Base-by-base conservation (phyloP, 2,113 vertebrate species). In the Gavialis gangeticus region DNA sequence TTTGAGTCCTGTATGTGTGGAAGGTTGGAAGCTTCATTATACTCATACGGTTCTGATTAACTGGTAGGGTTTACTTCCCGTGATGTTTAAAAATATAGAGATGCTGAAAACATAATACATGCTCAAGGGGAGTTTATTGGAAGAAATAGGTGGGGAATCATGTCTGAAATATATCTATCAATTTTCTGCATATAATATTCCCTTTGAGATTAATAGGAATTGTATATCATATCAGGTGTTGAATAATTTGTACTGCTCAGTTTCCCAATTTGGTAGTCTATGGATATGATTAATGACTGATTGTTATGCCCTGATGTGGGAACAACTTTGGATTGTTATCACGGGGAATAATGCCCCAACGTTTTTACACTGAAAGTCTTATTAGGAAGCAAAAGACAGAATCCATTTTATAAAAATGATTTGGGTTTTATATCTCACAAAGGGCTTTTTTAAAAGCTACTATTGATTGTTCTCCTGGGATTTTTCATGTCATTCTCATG, bases 1-100 rank as follows among this genome's bases (percentile, higher is more conserved):
- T 91, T 83, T 92, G 73, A 77, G 73, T 59, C 78, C 69, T 88
- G 4, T 91, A 63, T 82, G 87, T 91, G 87, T 19, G 55, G 76
- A 46, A 63, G 25, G 25, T 27, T 63, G 62, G 46, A 63, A 87
- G 83, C 56, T 94, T 58, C 12, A 2, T 59, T 56, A 46, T 18
- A 34, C 37, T 80, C 30, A 37, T 84, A 73, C 37, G 83, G 62
- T 15, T 28, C 10, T 67, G 55, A 82, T 91, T 80, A 85, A 85
- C 87, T 78, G 62, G 55, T 78, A 93, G 67, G 85, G 81, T 75
- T 63, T 88, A 73, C 84, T 78, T 25, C 62, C 85, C 85, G 56
- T 80, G 75, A 84, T 75, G 75, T 46, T 84, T 78, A 86, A 57
- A 78, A 81, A 27, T 83, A 92, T 93, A 54, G 79, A 83, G 85